Conservation (phyloP, 2,113 vertebrate genomes). For the Psammodynastes pulverulentus region DNA sequence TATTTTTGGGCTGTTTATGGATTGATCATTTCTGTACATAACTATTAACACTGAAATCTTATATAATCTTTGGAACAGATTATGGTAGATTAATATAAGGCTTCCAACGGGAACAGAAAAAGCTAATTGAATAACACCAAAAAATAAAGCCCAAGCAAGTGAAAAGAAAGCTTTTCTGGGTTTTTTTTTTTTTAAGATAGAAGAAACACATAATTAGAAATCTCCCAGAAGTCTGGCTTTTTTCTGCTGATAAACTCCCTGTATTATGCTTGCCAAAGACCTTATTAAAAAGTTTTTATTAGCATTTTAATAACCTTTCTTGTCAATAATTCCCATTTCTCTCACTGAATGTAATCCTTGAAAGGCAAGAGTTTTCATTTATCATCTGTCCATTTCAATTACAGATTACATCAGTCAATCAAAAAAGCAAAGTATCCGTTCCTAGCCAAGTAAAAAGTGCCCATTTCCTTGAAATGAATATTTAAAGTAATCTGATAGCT, state of each 20-base stretch:
- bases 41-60: background rate
- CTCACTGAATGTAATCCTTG: slow-evolving; percentile 26
- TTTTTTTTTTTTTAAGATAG: background rate
- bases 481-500: background rate
- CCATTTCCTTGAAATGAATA: background rate
- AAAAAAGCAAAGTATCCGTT: background rate
- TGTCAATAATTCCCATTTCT: background rate
- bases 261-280: background rate
- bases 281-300: slow-evolving; percentile 1
- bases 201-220: background rate
- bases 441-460: background rate
- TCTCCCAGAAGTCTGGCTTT: background rate
- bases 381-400: slow-evolving; percentile 13
- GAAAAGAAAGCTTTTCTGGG: background rate
- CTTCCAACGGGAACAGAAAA: background rate
- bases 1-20: background rate
- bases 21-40: background rate
- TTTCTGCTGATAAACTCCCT: background rate
- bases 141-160: background rate
- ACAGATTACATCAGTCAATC: slow-evolving; percentile 29
- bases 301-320: slow-evolving; percentile 22
- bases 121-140: background rate
- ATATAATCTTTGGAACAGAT: background rate
- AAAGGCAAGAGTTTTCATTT: slow-evolving; percentile 8
- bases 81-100: background rate